Evolutionary conservation across 1,140 invertebrate species (phyloP).

Genomic region (Panulirus ornatus): DNA sequence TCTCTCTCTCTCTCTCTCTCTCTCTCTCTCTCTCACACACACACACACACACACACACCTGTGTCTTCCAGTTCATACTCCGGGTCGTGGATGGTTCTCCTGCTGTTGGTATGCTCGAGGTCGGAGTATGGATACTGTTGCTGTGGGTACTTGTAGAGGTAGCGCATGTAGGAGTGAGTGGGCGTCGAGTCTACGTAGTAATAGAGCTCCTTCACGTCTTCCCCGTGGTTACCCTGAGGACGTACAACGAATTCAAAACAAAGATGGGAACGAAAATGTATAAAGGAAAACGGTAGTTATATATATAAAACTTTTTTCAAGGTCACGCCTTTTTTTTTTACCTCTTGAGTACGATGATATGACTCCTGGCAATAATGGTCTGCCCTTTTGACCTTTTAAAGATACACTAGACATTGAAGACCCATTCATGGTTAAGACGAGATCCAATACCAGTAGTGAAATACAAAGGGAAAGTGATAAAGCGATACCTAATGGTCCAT

Average conservation of each 20-base stretch:
- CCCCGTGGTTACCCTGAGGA: constrained; percentile 79
- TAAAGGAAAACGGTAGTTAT: background rate
- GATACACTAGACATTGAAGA: too few species aligned
- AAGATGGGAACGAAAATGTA: background rate
- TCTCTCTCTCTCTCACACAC: background rate
- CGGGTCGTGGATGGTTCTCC: constrained; percentile 75
- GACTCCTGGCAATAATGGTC: too few species aligned
- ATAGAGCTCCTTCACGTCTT: constrained; percentile 80
- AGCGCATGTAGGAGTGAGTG: constrained; percentile 79
- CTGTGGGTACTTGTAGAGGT: constrained; percentile 80
- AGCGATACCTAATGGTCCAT: too few species aligned
- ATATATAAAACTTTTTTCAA: too few species aligned
- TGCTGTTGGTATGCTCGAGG: constrained; percentile 76
- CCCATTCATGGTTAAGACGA: too few species aligned
- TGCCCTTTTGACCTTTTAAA: too few species aligned
- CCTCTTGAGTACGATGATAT: too few species aligned
- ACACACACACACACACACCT: too few species aligned
- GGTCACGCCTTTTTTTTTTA: too few species aligned
- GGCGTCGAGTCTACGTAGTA: constrained; percentile 79
- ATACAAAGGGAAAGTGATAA: too few species aligned
- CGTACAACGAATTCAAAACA: background rate
- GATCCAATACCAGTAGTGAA: too few species aligned
- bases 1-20: background rate
- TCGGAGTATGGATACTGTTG: constrained; percentile 77
- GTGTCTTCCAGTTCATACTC: constrained; percentile 78